These are phyloP conservation scores for Emmelina monodactyla DNA, from an alignment of 2,888 invertebrate genomes.

Conservation along the genomic window DNA sequence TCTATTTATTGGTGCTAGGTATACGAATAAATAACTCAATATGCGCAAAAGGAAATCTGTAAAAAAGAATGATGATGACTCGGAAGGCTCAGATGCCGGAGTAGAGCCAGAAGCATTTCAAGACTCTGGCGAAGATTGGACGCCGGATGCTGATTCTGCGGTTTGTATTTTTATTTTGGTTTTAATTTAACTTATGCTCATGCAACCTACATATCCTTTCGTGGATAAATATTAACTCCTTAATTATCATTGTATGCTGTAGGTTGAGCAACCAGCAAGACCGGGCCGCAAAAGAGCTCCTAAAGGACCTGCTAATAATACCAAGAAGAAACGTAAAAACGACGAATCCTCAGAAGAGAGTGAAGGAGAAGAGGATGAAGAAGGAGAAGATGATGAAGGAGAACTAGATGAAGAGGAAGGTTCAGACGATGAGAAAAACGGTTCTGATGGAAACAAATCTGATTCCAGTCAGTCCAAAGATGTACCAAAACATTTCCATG, in stretches of 20 bases:
- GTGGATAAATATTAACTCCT: too few relatives aligned
- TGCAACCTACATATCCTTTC: too few relatives aligned
- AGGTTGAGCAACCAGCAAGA: slow-evolving; percentile 45
- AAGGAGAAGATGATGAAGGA: slow-evolving; percentile 51
- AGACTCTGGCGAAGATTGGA: slow-evolving; percentile 65
- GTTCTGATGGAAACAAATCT: slow-evolving; percentile 60
- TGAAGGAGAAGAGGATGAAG: slow-evolving; percentile 46
- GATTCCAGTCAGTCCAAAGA: slow-evolving; percentile 64
- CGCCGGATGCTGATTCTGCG: slow-evolving; percentile 61
- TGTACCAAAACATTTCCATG: slow-evolving; percentile 65
- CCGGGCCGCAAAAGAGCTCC: slow-evolving; percentile 42
- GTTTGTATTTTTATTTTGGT: slow-evolving; percentile 25
- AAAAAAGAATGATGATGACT: slow-evolving; percentile 53
- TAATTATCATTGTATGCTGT: too few relatives aligned
- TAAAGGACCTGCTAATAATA: slow-evolving; percentile 39
- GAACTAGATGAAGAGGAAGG: slow-evolving; percentile 58
- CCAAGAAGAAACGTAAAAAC: slow-evolving; percentile 57
- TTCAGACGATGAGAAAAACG: slow-evolving; percentile 62
- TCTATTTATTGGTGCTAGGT: slow-evolving; percentile 12
- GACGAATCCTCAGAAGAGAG: slow-evolving; percentile 55
- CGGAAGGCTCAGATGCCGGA: slow-evolving; percentile 51
- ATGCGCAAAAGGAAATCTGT: slow-evolving; percentile 60
- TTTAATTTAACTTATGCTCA: too few relatives aligned
- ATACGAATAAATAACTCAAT: slow-evolving; percentile 14
- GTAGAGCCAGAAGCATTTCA: slow-evolving; percentile 62